A percentile compares a stretch with the other conserved stretches of the same genome.
These are phyloP conservation scores for Ichneumoninae sp. DNA, from an alignment of 2,888 invertebrate species.

Conservation along the genomic window DNA sequence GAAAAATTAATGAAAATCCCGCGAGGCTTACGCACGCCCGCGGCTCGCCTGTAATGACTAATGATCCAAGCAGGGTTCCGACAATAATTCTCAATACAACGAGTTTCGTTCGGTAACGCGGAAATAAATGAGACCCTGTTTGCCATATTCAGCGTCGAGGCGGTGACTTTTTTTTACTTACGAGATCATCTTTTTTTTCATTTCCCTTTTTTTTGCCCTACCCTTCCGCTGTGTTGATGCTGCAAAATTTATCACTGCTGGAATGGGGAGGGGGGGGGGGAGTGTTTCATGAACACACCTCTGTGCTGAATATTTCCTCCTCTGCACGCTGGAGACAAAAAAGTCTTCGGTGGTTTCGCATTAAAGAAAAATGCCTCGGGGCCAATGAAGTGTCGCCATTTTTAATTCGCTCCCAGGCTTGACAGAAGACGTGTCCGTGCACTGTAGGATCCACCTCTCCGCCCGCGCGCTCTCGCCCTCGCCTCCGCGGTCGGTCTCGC, in stretches of 20 bases:
- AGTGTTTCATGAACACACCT: not conserved
- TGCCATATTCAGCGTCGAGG: not conserved
- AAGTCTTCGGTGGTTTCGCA: constrained; percentile 16
- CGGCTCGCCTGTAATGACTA: no score
- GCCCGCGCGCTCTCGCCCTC: not conserved
- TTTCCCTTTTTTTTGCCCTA: not conserved
- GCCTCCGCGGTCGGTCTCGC: constrained; percentile 9
- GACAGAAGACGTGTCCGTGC: constrained; percentile 45
- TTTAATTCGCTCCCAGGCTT: constrained; percentile 59
- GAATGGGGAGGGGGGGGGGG: not conserved
- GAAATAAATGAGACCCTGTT: no score
- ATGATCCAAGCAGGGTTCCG: no score
- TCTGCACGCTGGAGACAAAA: not conserved
- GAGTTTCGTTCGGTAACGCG: no score
- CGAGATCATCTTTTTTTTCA: not conserved
- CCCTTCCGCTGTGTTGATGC: not conserved
- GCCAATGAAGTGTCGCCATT: constrained; percentile 64
- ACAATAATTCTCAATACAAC: no score
- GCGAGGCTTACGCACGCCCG: no score
- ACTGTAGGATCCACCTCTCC: constrained; percentile 9
- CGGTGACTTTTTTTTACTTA: not conserved
- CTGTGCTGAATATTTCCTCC: constrained; percentile 13
- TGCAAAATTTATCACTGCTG: not conserved
- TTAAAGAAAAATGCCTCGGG: constrained; percentile 45
- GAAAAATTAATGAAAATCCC: no score